These are phyloP conservation scores for Hyperoplus lanceolatus DNA, from an alignment of 2,797 vertebrate species.

Conservation along the genomic window DNA sequence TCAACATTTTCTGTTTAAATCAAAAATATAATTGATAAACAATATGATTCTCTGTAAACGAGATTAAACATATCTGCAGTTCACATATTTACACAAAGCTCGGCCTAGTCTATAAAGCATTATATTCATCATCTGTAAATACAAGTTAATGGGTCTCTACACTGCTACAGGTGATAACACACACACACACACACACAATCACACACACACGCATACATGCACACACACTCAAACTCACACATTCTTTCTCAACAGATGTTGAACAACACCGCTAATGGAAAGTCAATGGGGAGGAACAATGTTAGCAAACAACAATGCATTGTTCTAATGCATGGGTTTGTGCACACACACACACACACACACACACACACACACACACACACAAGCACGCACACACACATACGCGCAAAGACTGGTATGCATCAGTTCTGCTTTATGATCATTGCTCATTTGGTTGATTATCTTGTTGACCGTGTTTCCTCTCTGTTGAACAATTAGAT, in stretches of 20 bases:
- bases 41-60: background rate
- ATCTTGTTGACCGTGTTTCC: conserved; percentile 77
- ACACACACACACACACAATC: no score
- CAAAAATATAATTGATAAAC: background rate
- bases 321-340: conserved; percentile 70
- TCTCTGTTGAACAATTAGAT: conserved; percentile 77
- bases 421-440: conserved; percentile 80
- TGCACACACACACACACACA: conserved; percentile 26
- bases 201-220: background rate
- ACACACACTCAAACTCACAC: background rate
- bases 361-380: conserved; percentile 11
- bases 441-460: conserved; percentile 79
- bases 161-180: conserved; percentile 73
- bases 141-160: conserved; percentile 66
- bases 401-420: conserved; percentile 55
- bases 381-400: background rate
- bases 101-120: conserved; percentile 33
- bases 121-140: conserved; percentile 83
- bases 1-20: conserved; percentile 13
- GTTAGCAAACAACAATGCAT: conserved; percentile 81
- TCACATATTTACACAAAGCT: conserved; percentile 4
- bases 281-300: conserved; percentile 85
- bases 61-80: background rate
- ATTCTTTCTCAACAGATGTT: conserved; percentile 80
- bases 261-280: conserved; percentile 82